Evolutionary conservation across 2,797 vertebrate genomes (phyloP), one percentile per base, ranked within the genome.

Genomic region (Aselliscus stoliczkanus): DNA sequence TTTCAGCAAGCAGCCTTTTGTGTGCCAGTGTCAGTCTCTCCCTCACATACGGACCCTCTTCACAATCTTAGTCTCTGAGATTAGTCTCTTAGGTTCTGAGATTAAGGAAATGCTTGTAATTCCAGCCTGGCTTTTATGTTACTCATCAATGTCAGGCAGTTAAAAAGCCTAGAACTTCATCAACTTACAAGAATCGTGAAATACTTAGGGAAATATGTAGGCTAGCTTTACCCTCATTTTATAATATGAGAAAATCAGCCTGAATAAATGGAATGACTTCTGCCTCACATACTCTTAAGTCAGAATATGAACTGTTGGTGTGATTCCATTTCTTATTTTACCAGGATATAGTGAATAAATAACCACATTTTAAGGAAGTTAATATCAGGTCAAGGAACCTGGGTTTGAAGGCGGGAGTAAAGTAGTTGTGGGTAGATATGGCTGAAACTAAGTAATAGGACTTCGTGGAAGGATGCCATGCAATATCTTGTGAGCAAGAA

Each of bases 281-380:
- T 62, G 77, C 31, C 13, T 93, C 81, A 84, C 20, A 58, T 90
- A 56, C 47, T 93, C 72, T 87, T 56, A 80, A 58, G 31, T 82
- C 39, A 82, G 65, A 96, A 73, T 83, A 27, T 29, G n/a, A 87
- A 62, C 31, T 89, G 3, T 77, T 90, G 50, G 31, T 86, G 27
- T 86, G 56, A 72, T 79, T 72, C 21, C 67, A 86, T 82, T 83
- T 90, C 62, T 58, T 42, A n/a, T 75, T 95, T 87, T 44, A 64
- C 54, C 25, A 70, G 18, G 39, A 25, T 60, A 76, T 65, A 86
- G 39, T 94, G 39, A 58, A 82, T 42, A 88, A 79, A 70, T 87
- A 77, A 27, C 17, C 27, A n/a, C 52, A 70, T 70, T 89, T 89
- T 81, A 92, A 95, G 60, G 44, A 94, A 89, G 42, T 95, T 56